Base-by-base conservation (phyloP, 1,140 invertebrate genomes). In the Drosophila funebris region DNA sequence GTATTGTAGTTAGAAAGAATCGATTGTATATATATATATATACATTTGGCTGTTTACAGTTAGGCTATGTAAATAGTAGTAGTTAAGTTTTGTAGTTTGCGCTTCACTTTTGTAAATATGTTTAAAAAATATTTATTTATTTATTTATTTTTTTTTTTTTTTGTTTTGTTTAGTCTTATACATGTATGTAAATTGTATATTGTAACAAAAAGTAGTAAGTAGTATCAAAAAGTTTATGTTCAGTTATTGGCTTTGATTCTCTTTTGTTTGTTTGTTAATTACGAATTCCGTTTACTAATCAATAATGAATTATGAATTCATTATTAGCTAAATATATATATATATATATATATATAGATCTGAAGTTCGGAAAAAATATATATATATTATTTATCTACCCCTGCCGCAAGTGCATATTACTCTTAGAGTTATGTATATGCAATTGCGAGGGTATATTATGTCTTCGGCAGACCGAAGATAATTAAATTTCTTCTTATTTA, bases 71-170 rank as follows among this genome's bases (percentile, higher is more conserved):
- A 64, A 41, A 71, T 70, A 46, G 33, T 37, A 54, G 22, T 31
- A 56, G 52, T 68, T 53, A 24, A 13, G 22, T 41, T 33, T 64
- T 56, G 14, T 52, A 58, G 37, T 70, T 56, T 33, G 31, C 48
- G 50, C 39, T 69, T 61, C 33, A 39, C 44, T 52, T 24, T 64
- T 75, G 68, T 75, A 83, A 87, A 89, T 74, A 73, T 84, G 79
- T 77, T 88, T 70, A 83, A 84, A 89, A 89, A 89, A 83, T 84
- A 89, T 53, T 81, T 64, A n/a, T n/a, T n/a, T n/a, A n/a, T n/a
- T n/a, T n/a, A n/a, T n/a, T n/a, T n/a, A 54, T 58, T 37, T 43
- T 73, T 76, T 33, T 33, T 4, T 37, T 54, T 63, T 43, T 41
- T 46, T 48, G 43, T 58, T 73, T 66, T 61, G 29, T 79, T 81